These are phyloP conservation scores for Cylloceria caligata DNA, from an alignment of 2,888 invertebrate genomes.

Conservation along the genomic window DNA sequence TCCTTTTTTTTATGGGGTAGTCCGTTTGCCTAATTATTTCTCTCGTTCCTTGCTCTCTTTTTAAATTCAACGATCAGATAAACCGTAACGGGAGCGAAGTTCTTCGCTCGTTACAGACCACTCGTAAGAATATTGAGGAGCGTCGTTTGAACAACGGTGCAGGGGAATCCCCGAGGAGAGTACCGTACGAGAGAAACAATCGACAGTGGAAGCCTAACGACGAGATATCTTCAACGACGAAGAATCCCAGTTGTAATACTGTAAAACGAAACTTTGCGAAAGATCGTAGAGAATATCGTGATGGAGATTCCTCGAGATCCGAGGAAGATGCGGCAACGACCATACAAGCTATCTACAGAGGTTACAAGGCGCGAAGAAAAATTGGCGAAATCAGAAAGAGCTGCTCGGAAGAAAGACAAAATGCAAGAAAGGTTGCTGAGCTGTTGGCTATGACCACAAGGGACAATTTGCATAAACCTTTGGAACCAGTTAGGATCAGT, in stretches of 20 bases:
- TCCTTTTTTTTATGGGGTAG: no score
- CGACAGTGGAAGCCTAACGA: conserved; percentile 68
- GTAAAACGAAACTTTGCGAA: conserved; percentile 37
- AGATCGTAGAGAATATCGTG: conserved; percentile 15
- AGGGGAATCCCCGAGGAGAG: conserved; percentile 45
- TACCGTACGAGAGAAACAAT: conserved; percentile 44
- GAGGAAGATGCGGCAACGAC: conserved; percentile 81
- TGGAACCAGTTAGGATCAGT: conserved; percentile 73
- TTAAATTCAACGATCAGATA: conserved; percentile 40
- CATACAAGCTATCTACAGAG: conserved; percentile 82
- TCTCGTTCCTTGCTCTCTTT: background rate
- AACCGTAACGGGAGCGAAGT: conserved; percentile 63
- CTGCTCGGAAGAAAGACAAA: conserved; percentile 57
- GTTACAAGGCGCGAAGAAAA: conserved; percentile 78
- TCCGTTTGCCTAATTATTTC: background rate
- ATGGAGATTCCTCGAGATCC: conserved; percentile 74
- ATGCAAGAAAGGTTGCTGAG: conserved; percentile 74
- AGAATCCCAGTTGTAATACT: conserved; percentile 58
- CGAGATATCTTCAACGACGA: conserved; percentile 61
- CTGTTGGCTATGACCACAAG: conserved; percentile 68
- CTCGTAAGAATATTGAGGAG: conserved; percentile 51
- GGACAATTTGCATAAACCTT: conserved; percentile 67
- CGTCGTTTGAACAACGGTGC: conserved; percentile 28
- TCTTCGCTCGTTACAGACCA: conserved; percentile 57
- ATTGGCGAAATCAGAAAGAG: conserved; percentile 75